These are phyloP conservation scores for Boleophthalmus pectinirostris DNA, from an alignment of 2,113 vertebrate genomes.

Conservation along the genomic window DNA sequence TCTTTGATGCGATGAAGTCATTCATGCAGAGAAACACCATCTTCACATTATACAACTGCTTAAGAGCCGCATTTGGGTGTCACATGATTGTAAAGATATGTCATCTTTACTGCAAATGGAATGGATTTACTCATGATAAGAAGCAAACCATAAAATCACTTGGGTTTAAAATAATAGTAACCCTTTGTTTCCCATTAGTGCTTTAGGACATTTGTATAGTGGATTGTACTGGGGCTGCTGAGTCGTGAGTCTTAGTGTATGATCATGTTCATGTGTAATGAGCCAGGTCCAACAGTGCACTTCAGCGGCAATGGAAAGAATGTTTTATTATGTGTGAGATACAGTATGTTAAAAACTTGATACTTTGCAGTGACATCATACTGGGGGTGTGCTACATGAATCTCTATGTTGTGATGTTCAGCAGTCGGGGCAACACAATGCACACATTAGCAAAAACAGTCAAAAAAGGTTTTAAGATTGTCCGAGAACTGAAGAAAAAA, in stretches of 20 bases:
- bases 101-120: constrained; percentile 2
- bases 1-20: constrained; percentile 56
- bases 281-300: constrained; percentile 22
- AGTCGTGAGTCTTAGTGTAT: constrained; percentile 37
- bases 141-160: neutral
- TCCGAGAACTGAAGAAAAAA: too few relatives aligned
- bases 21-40: constrained; percentile 48
- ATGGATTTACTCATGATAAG: neutral
- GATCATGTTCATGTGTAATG: constrained; percentile 17
- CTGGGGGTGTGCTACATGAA: too few relatives aligned
- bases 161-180: neutral
- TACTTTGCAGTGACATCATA: neutral
- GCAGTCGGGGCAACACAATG: too few relatives aligned
- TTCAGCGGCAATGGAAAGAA: neutral
- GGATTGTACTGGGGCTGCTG: neutral
- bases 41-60: constrained; percentile 37
- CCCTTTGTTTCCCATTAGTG: neutral
- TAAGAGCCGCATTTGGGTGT: constrained; percentile 18
- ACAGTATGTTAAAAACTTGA: neutral
- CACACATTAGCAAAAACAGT: too few relatives aligned
- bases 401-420: too few relatives aligned
- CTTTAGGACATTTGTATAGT: neutral
- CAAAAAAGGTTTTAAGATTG: too few relatives aligned
- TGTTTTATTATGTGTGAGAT: constrained; percentile 1
- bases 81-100: constrained; percentile 17